These are phyloP conservation scores for Cichlasoma orientale DNA, from an alignment of 2,797 vertebrate species.

Conservation along the genomic window DNA sequence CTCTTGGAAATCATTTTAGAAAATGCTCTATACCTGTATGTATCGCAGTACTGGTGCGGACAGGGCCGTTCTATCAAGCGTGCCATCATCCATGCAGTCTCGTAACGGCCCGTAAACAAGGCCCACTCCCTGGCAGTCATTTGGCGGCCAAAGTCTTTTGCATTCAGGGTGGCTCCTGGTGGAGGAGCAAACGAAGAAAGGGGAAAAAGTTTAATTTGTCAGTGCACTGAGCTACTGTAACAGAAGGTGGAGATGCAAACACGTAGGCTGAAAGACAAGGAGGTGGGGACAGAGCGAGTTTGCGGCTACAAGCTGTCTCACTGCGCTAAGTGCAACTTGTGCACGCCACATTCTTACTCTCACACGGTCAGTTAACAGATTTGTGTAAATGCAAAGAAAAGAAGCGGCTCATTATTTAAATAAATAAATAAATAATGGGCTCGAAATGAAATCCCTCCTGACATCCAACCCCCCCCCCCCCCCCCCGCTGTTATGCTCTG, in stretches of 20 bases:
- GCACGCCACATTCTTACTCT: neutral
- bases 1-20: neutral
- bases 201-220: neutral
- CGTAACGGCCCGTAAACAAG: constrained; percentile 88
- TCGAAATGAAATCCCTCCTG: neutral
- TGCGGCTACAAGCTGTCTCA: neutral
- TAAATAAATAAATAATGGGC: too few species aligned
- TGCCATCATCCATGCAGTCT: constrained; percentile 86
- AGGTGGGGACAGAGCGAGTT: neutral
- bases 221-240: too few species aligned
- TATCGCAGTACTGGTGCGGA: constrained; percentile 84
- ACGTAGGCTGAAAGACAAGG: neutral
- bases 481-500: neutral
- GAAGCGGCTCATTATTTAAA: neutral
- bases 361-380: neutral
- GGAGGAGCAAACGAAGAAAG: neutral
- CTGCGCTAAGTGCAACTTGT: neutral
- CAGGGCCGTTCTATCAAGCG: constrained; percentile 87
- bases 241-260: neutral
- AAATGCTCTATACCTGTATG: constrained; percentile 71
- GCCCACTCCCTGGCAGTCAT: constrained; percentile 93
- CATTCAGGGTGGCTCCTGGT: constrained; percentile 87
- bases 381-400: neutral
- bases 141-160: constrained; percentile 85
- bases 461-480: neutral